Evolutionary conservation across 2,113 vertebrate genomes (phyloP).

Genomic region (Panurus biarmicus): DNA sequence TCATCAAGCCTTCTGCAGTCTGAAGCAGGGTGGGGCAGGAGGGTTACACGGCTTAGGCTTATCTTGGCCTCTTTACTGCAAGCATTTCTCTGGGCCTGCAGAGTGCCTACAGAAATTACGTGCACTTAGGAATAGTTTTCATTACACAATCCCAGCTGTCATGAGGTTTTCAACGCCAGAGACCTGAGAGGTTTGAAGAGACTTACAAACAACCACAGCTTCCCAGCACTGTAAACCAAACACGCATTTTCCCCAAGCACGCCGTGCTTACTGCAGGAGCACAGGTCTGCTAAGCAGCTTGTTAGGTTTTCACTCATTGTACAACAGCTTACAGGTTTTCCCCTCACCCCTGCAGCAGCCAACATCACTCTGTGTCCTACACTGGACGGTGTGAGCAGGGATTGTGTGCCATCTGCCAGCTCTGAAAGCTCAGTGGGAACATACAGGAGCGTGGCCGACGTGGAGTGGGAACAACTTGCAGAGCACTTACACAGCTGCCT

Average conservation of each 20-base stretch:
- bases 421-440: background rate
- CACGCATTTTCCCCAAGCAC: background rate
- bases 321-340: background rate
- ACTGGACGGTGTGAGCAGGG: rapidly evolving
- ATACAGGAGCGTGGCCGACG: background rate
- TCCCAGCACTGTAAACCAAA: background rate
- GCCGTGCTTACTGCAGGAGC: background rate
- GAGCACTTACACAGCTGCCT: background rate
- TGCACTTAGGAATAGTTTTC: background rate
- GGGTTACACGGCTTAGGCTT: background rate
- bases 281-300: background rate
- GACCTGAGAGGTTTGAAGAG: background rate
- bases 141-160: background rate
- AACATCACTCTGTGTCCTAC: rapidly evolving
- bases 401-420: background rate
- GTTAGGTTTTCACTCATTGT: background rate
- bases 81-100: background rate
- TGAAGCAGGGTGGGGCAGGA: background rate
- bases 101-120: background rate
- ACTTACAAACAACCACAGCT: background rate
- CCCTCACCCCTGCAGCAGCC: background rate
- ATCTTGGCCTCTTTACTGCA: background rate
- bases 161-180: background rate
- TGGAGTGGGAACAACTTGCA: background rate
- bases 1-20: background rate